phyloP scores from a whole-genome alignment of 2,888 invertebrate genomes.

The Cepaea hortensis region DNA sequence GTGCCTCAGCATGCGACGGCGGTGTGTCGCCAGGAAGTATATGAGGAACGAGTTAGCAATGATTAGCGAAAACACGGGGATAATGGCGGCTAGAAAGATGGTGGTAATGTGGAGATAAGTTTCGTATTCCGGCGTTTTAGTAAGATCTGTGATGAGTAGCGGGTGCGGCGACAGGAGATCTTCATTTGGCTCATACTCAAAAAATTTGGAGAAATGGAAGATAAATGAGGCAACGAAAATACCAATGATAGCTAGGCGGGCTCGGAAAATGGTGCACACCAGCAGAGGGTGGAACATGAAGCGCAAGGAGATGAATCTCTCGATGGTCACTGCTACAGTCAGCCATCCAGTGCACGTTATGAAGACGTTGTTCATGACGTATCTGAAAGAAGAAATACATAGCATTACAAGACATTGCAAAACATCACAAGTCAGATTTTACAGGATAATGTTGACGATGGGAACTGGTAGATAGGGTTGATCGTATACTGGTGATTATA shows the following conservation, averaged over 20 bases:
- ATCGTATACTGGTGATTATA: too few species aligned
- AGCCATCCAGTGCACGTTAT: constrained; percentile 62
- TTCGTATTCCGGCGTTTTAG: constrained; percentile 52
- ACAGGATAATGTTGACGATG: background rate
- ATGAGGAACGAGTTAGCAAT: constrained; percentile 58
- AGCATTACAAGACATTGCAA: background rate
- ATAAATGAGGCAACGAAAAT: constrained; percentile 56
- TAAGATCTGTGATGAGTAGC: constrained; percentile 47
- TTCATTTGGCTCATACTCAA: constrained; percentile 56
- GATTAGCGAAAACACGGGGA: constrained; percentile 56
- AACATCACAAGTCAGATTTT: background rate
- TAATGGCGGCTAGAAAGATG: constrained; percentile 56
- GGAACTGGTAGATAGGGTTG: too few species aligned
- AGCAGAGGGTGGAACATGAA: constrained; percentile 57
- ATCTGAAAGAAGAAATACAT: constrained; percentile 51
- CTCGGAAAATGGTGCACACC: constrained; percentile 56
- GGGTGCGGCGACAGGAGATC: constrained; percentile 42
- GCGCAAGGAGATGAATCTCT: constrained; percentile 61
- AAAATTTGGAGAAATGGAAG: constrained; percentile 59
- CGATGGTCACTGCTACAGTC: constrained; percentile 62
- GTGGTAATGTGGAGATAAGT: constrained; percentile 55
- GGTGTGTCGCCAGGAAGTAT: constrained; percentile 57
- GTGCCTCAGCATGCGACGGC: constrained; percentile 53
- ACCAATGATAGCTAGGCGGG: constrained; percentile 54
- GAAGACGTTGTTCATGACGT: constrained; percentile 57